Conservation (phyloP, 2,888 invertebrate species). For the Callyntrura guangdongensis region DNA sequence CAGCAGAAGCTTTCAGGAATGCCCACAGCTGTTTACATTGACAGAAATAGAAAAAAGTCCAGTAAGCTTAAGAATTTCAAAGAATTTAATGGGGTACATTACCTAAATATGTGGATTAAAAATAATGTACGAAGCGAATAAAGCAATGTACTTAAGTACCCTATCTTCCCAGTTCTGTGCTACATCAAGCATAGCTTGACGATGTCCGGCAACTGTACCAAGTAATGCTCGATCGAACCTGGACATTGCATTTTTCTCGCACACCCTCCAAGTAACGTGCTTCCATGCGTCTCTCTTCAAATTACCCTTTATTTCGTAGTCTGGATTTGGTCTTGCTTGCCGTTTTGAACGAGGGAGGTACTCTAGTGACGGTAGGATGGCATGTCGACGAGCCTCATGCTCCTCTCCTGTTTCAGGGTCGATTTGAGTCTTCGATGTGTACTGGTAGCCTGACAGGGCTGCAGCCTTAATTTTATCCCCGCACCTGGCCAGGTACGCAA, state of each 20-base stretch:
- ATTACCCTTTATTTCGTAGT: constrained; percentile 78
- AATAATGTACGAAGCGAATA: too few species aligned
- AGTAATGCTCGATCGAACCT: constrained; percentile 82
- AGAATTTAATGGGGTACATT: neutral
- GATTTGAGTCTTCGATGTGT: constrained; percentile 51
- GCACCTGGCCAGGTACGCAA: constrained; percentile 77
- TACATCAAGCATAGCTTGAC: constrained; percentile 80
- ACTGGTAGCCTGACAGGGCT: constrained; percentile 74
- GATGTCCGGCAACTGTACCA: constrained; percentile 82
- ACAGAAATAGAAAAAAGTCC: too few species aligned
- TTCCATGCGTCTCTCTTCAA: constrained; percentile 81
- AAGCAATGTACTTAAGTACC: too few species aligned
- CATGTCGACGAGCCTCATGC: constrained; percentile 27
- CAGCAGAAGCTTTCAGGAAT: constrained; percentile 77
- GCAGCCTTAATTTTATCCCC: constrained; percentile 81
- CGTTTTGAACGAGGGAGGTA: constrained; percentile 55
- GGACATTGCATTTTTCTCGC: constrained; percentile 81
- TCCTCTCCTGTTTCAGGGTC: constrained; percentile 58
- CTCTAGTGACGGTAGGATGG: constrained; percentile 53
- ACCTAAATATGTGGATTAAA: too few species aligned
- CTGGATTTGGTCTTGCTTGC: constrained; percentile 54
- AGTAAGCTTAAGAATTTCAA: too few species aligned
- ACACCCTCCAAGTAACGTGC: constrained; percentile 79
- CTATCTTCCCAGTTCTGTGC: constrained; percentile 83
- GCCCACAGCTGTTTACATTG: constrained; percentile 84